Base-by-base conservation (phyloP, 2,797 vertebrate species). In the Ptychobarbus kaznakovi region DNA sequence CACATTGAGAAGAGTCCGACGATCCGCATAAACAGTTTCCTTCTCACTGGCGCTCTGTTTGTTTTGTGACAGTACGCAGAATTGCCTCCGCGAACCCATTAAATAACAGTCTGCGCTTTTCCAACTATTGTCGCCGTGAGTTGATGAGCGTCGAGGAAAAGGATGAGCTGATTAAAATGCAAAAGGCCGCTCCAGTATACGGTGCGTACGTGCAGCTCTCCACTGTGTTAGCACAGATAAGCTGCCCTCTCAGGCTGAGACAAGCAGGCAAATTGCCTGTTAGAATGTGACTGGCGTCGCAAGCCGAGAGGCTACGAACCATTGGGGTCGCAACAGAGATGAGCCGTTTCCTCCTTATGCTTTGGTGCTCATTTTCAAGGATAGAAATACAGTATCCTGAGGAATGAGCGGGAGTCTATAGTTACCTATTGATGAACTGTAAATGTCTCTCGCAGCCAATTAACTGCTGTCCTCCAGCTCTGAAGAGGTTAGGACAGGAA, bases 231-330 rank as follows among this genome's bases (percentile, higher is more conserved):
- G 91, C 83, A 89, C 86, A 92, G 93, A 95, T 93, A 94, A 95
- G 92, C 90, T 86, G 87, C 85, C 85, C 89, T 89, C 92, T 92
- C 91, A 87, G 90, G 87, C 92, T 90, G 90, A 92, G 91, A 94
- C 93, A 93, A 93, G 91, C 86, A 90, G 89, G 90, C 90, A 94
- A 94, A 94, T 93, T 94, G 93, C 90, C 89, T 90, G 83, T 75
- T 91, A 40, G 90, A 94, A 93, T 94, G 93, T 92, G 93, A 93
- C 91, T 75, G 49, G 92, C 82, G 79, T 94, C 91, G 92, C 91
- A 93, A 94, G 89, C 73, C 22, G 46, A 61, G 44, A 20, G 42
- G 35, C 9, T 49, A 35, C 20, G 46, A 88, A 81, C 63, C 38
- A 3, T 38, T 20, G 75, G 78, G 86, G 65, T n/a, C 56, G 5